phyloP scores from a whole-genome alignment of 2,113 vertebrate genomes.

The Leucoraja erinaceus region DNA sequence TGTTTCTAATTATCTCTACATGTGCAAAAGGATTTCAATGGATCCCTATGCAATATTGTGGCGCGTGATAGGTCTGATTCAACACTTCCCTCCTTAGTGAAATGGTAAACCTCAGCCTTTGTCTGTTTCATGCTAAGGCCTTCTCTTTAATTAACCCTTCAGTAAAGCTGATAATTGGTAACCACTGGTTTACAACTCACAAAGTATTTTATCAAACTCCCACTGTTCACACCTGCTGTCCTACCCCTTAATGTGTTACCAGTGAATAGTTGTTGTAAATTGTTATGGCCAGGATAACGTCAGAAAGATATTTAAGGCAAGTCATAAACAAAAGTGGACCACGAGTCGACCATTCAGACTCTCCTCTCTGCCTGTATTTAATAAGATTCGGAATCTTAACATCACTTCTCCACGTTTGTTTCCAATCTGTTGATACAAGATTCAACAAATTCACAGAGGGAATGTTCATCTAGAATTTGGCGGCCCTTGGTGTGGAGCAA shows the following conservation, averaged over 20 bases:
- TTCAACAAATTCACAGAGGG: not conserved
- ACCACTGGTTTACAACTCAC: not conserved
- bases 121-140: not conserved
- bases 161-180: slow-evolving; percentile 3
- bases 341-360: not conserved
- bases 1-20: slow-evolving; percentile 15
- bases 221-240: not conserved
- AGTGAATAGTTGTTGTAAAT: slow-evolving; percentile 1
- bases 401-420: not conserved
- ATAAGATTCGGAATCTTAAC: not conserved
- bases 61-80: not conserved
- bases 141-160: slow-evolving; percentile 29
- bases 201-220: not conserved
- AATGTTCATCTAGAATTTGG: not conserved
- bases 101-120: not conserved
- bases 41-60: not conserved
- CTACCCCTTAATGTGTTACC: not conserved
- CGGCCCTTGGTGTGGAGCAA: not conserved
- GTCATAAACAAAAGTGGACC: not conserved
- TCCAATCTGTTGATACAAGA: not conserved
- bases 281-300: no score
- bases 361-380: not conserved
- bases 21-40: not conserved
- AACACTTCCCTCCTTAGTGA: not conserved
- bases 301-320: not conserved